A percentile compares a stretch with the other conserved stretches of the same genome.
phyloP scores from a whole-genome alignment of 2,113 vertebrate genomes.

The Erythrolamprus reginae region DNA sequence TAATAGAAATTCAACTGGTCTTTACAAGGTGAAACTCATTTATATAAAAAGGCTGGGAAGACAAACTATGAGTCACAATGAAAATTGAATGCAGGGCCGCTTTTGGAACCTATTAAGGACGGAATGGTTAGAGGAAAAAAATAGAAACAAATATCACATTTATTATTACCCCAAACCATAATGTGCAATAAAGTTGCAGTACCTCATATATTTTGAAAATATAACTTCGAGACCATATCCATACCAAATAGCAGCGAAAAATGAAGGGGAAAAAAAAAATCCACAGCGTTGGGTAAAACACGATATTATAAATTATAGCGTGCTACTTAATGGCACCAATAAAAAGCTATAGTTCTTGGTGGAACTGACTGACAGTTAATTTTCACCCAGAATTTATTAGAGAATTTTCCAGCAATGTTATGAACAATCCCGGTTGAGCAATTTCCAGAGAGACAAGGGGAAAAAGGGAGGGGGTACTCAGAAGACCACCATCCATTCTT shows the following conservation, averaged over 20 bases:
- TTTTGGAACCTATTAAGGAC: slow-evolving; percentile 21
- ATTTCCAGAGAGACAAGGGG: slow-evolving; percentile 3
- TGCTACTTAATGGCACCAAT: slow-evolving; percentile 23
- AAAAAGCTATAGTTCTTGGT: slow-evolving; percentile 40
- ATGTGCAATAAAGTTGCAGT: not conserved
- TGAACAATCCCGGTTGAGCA: slow-evolving; percentile 25
- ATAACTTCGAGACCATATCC: not conserved
- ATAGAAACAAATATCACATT: not conserved
- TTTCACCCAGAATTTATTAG: slow-evolving; percentile 29
- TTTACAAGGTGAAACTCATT: not conserved
- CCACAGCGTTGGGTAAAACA: slow-evolving; percentile 39
- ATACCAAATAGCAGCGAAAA: not conserved
- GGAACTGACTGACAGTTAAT: slow-evolving; percentile 41
- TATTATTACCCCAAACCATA: not conserved
- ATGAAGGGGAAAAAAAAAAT: slow-evolving; percentile 16
- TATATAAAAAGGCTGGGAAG: not conserved
- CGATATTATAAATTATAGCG: slow-evolving; percentile 41
- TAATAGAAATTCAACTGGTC: not conserved
- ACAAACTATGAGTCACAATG: not conserved
- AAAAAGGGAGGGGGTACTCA: not conserved
- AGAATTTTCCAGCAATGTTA: slow-evolving; percentile 32
- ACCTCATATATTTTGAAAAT: not conserved
- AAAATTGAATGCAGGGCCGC: slow-evolving; percentile 10
- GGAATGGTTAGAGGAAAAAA: not conserved
- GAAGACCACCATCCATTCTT: not conserved